Percentiles rank a stretch among this genome's conserved stretches.
Evolutionary conservation across 2,888 invertebrate species (phyloP).

Genomic region (Subacronicta megacephala): DNA sequence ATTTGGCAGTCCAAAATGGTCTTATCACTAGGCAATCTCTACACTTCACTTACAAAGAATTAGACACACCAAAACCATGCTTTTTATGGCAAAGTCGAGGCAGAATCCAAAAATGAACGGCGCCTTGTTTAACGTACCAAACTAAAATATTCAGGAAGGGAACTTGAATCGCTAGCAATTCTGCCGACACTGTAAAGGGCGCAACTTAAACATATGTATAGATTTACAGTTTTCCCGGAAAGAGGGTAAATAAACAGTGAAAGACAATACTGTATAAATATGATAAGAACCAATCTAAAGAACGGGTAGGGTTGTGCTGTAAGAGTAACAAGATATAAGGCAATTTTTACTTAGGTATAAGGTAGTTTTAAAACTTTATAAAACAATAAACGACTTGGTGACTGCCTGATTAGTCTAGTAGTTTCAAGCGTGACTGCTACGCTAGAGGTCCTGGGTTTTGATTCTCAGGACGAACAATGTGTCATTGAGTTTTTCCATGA

Average conservation of each 20-base stretch:
- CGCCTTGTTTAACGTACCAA: neutral
- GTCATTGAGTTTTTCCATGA: no score
- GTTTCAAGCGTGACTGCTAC: no score
- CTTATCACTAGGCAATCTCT: no score
- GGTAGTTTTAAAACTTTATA: no score
- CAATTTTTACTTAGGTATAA: no score
- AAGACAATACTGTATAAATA: conserved; percentile 58
- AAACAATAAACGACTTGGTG: no score
- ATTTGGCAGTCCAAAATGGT: no score
- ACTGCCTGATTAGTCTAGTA: no score
- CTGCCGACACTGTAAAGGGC: conserved; percentile 20
- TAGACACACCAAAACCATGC: no score
- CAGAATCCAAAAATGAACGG: neutral
- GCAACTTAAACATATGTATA: conserved; percentile 42
- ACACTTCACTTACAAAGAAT: no score
- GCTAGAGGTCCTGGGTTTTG: no score
- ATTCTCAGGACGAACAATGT: no score
- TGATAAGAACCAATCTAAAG: conserved; percentile 55
- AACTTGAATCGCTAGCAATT: conserved; percentile 26
- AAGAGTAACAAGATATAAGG: neutral
- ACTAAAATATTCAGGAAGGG: conserved; percentile 46
- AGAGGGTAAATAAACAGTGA: conserved; percentile 42
- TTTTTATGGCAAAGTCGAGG: neutral
- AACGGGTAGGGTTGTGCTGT: conserved; percentile 38
- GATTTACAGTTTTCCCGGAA: conserved; percentile 44